A percentile compares a stretch with the other conserved stretches of the same genome.
Evolutionary conservation across 1,140 invertebrate genomes (phyloP).

Genomic region (Atta texana): DNA sequence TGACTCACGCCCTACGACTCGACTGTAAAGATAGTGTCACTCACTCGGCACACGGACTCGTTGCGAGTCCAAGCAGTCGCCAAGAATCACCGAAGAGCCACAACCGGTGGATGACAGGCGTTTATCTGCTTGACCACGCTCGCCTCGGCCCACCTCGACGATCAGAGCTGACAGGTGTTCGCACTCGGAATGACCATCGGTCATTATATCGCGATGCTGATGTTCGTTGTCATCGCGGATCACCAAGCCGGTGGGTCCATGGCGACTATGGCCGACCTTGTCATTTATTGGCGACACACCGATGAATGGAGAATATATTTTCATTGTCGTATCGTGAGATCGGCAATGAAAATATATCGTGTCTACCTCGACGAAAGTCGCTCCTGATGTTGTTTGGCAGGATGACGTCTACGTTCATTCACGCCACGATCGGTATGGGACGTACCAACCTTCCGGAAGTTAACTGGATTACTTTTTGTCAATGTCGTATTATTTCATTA

Average conservation of each 20-base stretch:
- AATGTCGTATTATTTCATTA: background rate
- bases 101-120: constrained; percentile 38
- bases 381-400: background rate
- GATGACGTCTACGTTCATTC: constrained; percentile 32
- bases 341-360: too few species aligned
- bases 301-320: constrained; percentile 35
- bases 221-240: background rate
- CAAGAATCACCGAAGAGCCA: background rate
- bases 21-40: background rate
- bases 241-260: constrained; percentile 22
- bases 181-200: constrained; percentile 38
- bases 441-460: background rate
- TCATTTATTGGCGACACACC: constrained; percentile 6
- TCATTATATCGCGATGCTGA: constrained; percentile 47
- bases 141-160: background rate
- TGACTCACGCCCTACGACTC: constrained; percentile 27
- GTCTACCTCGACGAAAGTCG: background rate
- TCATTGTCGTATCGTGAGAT: background rate
- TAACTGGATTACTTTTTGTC: background rate
- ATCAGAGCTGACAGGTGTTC: constrained; percentile 60
- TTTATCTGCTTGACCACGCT: too few species aligned
- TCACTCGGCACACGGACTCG: background rate
- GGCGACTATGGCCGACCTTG: constrained; percentile 57
- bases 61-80: background rate
- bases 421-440: background rate